These are phyloP conservation scores for Drepana arcuata DNA, from an alignment of 1,140 invertebrate genomes.

Conservation along the genomic window DNA sequence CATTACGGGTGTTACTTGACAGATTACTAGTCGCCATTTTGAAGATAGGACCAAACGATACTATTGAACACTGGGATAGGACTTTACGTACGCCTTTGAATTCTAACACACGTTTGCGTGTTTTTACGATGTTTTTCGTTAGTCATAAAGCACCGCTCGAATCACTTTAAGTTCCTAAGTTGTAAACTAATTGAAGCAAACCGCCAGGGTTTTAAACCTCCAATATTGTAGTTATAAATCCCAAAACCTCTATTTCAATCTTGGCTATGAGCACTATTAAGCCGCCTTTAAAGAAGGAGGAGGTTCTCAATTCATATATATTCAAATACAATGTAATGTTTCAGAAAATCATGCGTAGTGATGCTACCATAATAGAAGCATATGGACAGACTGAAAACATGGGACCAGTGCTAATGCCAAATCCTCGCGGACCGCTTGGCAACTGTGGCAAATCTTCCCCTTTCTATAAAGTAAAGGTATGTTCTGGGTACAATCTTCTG, in stretches of 20 bases:
- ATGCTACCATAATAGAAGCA: slow-evolving; percentile 1
- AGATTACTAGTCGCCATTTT: no score
- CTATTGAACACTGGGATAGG: no score
- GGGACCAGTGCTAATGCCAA: slow-evolving; percentile 13
- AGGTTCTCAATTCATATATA: no score
- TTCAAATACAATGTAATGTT: slow-evolving; percentile 4
- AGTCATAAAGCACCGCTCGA: no score
- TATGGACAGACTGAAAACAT: slow-evolving; percentile 18
- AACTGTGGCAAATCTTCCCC: slow-evolving; percentile 22
- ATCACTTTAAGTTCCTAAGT: no score
- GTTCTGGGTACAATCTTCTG: no score
- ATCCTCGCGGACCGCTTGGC: slow-evolving; percentile 16
- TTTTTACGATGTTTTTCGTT: no score
- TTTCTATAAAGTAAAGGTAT: no score
- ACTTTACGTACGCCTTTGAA: no score
- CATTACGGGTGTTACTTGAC: no score
- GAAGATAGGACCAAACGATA: not conserved
- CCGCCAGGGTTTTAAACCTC: not conserved
- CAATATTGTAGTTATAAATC: not conserved
- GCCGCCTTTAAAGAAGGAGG: no score
- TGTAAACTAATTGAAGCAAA: not conserved
- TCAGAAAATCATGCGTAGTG: slow-evolving; percentile 1
- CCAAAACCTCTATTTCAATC: not conserved
- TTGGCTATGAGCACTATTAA: not conserved
- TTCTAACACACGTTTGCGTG: no score